phyloP scores from a whole-genome alignment of 2,797 vertebrate species.

The Clarias platycephalus region DNA sequence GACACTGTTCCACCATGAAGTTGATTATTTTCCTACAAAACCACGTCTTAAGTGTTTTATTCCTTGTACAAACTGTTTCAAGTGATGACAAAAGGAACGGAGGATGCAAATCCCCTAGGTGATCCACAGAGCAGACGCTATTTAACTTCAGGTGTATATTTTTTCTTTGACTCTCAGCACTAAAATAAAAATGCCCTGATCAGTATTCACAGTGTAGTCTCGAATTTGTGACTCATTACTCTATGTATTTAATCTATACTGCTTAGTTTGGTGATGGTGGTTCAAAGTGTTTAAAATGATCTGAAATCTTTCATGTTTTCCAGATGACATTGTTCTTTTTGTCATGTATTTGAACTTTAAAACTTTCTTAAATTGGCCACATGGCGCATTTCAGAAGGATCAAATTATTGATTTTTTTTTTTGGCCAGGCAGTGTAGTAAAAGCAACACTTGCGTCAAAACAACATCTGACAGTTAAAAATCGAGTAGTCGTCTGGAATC shows the following conservation, averaged over 20 bases:
- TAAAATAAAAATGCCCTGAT: background rate
- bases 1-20: background rate
- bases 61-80: background rate
- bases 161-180: background rate
- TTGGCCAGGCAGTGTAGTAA: too few relatives aligned
- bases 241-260: too few relatives aligned
- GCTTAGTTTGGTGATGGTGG: too few relatives aligned
- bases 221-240: background rate
- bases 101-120: background rate
- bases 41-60: background rate
- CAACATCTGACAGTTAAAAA: too few relatives aligned
- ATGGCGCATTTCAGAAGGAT: too few relatives aligned
- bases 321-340: too few relatives aligned
- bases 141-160: background rate
- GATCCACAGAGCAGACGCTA: background rate
- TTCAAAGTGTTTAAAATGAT: background rate
- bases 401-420: too few relatives aligned
- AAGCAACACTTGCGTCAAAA: too few relatives aligned
- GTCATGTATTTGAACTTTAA: too few relatives aligned
- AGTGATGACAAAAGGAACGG: background rate
- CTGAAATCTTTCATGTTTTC: background rate
- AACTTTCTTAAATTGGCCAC: too few relatives aligned
- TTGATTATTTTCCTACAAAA: background rate
- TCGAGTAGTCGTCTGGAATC: too few relatives aligned
- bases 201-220: background rate